Evolutionary conservation across 2,113 vertebrate genomes (phyloP), one percentile per base, ranked within the genome.

Genomic region (Nanorana parkeri): DNA sequence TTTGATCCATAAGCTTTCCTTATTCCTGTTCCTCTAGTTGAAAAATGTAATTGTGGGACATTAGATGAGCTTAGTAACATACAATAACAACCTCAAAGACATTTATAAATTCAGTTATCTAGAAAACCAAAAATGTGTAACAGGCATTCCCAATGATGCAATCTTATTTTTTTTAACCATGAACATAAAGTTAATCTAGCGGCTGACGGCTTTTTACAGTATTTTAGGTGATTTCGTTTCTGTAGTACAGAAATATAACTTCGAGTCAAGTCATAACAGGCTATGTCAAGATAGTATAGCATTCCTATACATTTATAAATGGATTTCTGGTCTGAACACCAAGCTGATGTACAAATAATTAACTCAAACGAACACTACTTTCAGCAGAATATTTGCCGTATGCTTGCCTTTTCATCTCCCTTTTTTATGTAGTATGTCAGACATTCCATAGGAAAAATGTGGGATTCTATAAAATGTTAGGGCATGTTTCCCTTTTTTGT

Each of bases 261-360:
- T 28, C 3, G 8, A 16, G 20, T 23, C 66, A 80, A 32, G 80
- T 47, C 24, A 55, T 52, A 75, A 68, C 80, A 28, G 15, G 63
- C 47, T 65, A 32, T 10, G n/a, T 24, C 52, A 21, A 51, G 13
- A 47, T 82, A 32, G 52, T 6, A 67, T 41, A 41, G 20, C 80
- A 82, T 75, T 67, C 80, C 51, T 23, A 47, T 72, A 74, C 11
- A 66, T 75, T 28, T 47, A 82, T 82, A 41, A 26, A 58, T 67
- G 17, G 11, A 55, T 73, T 72, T 32, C 24, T 81, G 17, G n/a
- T 29, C 36, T 64, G 8, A 51, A 56, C 17, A 24, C 29, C n/a
- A 16, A 17, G 52, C 58, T 79, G 41, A 26, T 52, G n/a, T 74
- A 20, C 28, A 81, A 66, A 74, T 74, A 81, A 65, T 81, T 81